These are phyloP conservation scores for Pogonus chalceus DNA, from an alignment of 1,140 invertebrate genomes.

Conservation along the genomic window DNA sequence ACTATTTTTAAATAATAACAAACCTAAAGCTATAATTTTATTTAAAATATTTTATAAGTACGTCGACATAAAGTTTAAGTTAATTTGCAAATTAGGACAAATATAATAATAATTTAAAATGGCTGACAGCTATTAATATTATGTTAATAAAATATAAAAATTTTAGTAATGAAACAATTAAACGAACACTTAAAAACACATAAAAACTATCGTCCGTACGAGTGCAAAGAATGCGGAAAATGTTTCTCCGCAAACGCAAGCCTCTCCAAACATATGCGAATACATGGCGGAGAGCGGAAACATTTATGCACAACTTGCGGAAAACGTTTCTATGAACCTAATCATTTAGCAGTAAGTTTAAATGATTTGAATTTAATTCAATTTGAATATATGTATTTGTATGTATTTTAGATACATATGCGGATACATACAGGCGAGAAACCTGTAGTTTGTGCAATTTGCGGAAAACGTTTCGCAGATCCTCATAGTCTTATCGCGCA, in stretches of 20 bases:
- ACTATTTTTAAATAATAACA: too few relatives aligned
- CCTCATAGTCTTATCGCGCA: constrained; percentile 38
- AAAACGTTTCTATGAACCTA: constrained; percentile 27
- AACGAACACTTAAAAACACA: constrained; percentile 28
- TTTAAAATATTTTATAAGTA: neutral
- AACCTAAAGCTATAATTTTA: too few relatives aligned
- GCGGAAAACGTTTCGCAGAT: constrained; percentile 31
- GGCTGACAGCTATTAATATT: neutral
- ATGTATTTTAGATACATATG: constrained; percentile 48
- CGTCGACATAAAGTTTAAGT: neutral
- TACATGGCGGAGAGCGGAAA: constrained; percentile 31
- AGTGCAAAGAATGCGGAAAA: constrained; percentile 30
- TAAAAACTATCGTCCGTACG: constrained; percentile 29
- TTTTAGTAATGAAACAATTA: constrained; percentile 22
- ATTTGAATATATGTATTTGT: constrained; percentile 12
- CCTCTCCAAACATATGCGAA: constrained; percentile 30
- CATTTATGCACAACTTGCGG: constrained; percentile 31
- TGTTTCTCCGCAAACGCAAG: constrained; percentile 26
- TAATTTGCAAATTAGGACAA: neutral
- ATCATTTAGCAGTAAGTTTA: constrained; percentile 21
- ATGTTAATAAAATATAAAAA: constrained; percentile 5
- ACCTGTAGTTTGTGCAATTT: constrained; percentile 45
- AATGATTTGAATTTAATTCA: neutral
- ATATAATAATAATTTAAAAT: constrained; percentile 10
- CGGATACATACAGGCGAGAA: constrained; percentile 57